phyloP scores from a whole-genome alignment of 2,888 invertebrate species.

The Argynnis bischoffii region DNA sequence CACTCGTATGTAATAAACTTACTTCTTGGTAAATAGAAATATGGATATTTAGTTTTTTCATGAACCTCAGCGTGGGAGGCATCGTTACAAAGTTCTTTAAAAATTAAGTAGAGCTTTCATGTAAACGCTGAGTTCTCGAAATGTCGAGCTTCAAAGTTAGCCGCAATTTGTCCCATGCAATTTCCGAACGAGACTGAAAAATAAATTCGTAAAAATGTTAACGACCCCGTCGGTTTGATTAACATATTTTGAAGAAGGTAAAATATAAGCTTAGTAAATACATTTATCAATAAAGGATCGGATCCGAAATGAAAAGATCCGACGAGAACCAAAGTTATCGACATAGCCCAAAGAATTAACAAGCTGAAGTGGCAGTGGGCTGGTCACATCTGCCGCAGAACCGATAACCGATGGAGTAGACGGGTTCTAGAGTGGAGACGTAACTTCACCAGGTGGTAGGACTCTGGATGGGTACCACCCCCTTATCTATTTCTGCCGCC shows the following conservation, averaged over 20 bases:
- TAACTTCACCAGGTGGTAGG: too few species aligned
- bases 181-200: constrained; percentile 15
- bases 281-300: too few species aligned
- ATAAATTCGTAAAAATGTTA: constrained; percentile 6
- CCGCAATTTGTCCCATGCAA: constrained; percentile 16
- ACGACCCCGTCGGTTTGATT: neutral
- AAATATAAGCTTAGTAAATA: neutral
- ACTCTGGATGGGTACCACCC: too few species aligned
- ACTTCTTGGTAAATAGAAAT: constrained; percentile 3
- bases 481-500: too few species aligned
- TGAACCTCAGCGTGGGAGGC: constrained; percentile 7
- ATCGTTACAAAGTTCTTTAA: constrained; percentile 20
- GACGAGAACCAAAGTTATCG: too few species aligned
- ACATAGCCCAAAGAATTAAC: too few species aligned
- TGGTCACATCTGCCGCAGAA: too few species aligned
- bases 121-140: constrained; percentile 12
- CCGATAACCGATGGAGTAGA: too few species aligned
- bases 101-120: constrained; percentile 16
- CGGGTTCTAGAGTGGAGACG: too few species aligned
- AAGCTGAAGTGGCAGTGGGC: too few species aligned
- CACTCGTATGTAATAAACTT: neutral
- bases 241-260: neutral
- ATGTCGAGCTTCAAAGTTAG: constrained; percentile 15
- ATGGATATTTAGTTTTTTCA: constrained; percentile 6
- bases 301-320: too few species aligned